Base-by-base conservation (phyloP, 2,888 invertebrate genomes). In the Maniola hyperantus region DNA sequence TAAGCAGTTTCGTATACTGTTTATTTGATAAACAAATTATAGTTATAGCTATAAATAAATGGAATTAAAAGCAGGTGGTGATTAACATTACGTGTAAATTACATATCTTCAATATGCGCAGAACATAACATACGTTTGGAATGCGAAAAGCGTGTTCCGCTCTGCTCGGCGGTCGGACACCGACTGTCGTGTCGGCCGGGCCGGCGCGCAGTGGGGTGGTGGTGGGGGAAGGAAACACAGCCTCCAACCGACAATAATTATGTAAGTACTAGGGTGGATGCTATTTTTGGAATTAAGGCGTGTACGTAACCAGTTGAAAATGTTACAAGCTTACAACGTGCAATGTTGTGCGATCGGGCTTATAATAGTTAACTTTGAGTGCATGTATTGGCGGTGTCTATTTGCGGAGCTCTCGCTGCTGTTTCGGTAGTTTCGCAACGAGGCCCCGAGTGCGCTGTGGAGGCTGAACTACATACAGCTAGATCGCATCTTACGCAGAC, bases 241-340 rank as follows among this genome's bases (percentile, higher is more conserved):
- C 89, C 89, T 88, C 89, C 87, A 73, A 81, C 84, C 86, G 81
- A 86, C 84, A 85, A 85, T 79, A 88, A 89, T 89, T 90, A 89
- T 82, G 81, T 88, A 89, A 85, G 82, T 74, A 72, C 79, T 81
- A 81, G 89, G 89, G 89, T 86, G 82, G 85, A 70, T 79, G 83
- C 87, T 91, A 91, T 91, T 89, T 91, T 87, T 88, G 88, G 88
- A 81, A 63, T 66, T 70, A 76, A 81, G 82, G 80, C 79, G 79
- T 80, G 77, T 75, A 77, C 79, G 79, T 83, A 83, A 85, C 83
- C 80, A 78, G 82, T 81, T 78, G 75, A 70, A 76, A 77, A 74
- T 74, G 76, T 75, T 79, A 77, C 57, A 57, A 57, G 42, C 42
- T 57, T 42, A 42, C 77, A 73, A 73, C 73, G 72, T 69, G 77